Base-by-base conservation (phyloP, 2,113 vertebrate species). In the Xiphophorus hellerii region DNA sequence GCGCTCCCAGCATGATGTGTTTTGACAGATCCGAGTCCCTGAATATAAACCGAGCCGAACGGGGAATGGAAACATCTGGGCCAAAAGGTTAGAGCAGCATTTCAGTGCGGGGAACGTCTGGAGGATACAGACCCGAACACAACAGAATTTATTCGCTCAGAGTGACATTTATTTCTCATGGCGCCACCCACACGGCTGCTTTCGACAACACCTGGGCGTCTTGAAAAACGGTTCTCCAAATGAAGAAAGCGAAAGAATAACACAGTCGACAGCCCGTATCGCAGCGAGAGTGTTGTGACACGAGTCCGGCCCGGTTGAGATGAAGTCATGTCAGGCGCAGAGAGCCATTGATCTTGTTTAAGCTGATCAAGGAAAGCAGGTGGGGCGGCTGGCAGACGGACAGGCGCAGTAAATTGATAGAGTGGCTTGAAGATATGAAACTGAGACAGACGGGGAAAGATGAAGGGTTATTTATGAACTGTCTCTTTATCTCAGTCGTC, bases 31-130 rank as follows among this genome's bases (percentile, higher is more conserved):
- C 39, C 12, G 60, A 85, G 78, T 77, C 77, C 70, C 73, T 92
- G 75, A 64, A 54, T 91, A 89, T 91, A 89, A 91, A 87, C 63
- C 84, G 71, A 54, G 27, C 79, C 87, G 82, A 89, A 85, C 84
- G 58, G 20, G 39, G 75, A 88, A 91, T 82, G 67, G 72, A 87
- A 89, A 90, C 78, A 83, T 84, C 72, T 82, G 88, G 84, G 84
- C 64, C 63, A 29, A 20, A 33, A 82, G 88, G 80, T 88, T 82
- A 84, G 69, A 76, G 80, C 78, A 81, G 83, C 86, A 74, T 90
- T 74, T 76, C 74, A 80, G 70, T 62, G 78, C 71, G 31, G 31
- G 31, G 31, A 7, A 33, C 70, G 67, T 66, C 31, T 27, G 35
- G 12, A 68, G 75, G 48, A 71, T 35, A 42, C 60, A 39, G 7